Base-by-base conservation (phyloP, 1,140 invertebrate species). In the Lepidurus arcticus region DNA sequence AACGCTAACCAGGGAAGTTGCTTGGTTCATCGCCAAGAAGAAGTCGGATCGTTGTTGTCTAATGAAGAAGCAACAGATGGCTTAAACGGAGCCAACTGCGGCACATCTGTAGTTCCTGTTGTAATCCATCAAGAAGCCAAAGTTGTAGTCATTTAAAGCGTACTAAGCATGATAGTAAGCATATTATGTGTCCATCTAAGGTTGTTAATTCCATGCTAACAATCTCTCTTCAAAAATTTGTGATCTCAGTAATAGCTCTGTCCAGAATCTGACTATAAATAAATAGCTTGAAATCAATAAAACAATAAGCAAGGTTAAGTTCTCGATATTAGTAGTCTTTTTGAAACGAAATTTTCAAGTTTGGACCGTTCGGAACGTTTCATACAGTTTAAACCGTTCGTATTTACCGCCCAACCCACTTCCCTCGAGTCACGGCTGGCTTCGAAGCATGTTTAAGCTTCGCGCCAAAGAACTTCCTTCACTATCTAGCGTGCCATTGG, bases 201-300 rank as follows among this genome's bases (percentile, higher is more conserved):
- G 9, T 9, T 65, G 13, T 10, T 65, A 13, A 65, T 65, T 65
- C 13, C 6, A 1, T 65, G 21, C 21, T 65, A 65, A 65, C n/a
- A n/a, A n/a, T 65, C n/a, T 65, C 53, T 65, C 53, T 65, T 16
- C 53, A n/a, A 34, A 34, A 65, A 65, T 65, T 21, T 65, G 53
- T n/a, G 53, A 65, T 65, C 53, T 65, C 53, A 65, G 21, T 65
- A 34, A 7, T 21, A 65, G 16, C 53, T 21, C 16, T 65, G 6
- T 21, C 3, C 16, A 65, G 16, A 13, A 21, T 65, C 53, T 7
- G 53, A 13, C 21, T 21, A n/a, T 65, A n/a, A 65, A 65, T 65
- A 65, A 13, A 65, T 21, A 1, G 8, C 53, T 34, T 34, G 2
- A 34, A 34, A 34, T 34, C 34, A 34, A 34, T 34, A 34, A 2